phyloP scores from a whole-genome alignment of 2,797 vertebrate species.

The Pipistrellus nathusii region DNA sequence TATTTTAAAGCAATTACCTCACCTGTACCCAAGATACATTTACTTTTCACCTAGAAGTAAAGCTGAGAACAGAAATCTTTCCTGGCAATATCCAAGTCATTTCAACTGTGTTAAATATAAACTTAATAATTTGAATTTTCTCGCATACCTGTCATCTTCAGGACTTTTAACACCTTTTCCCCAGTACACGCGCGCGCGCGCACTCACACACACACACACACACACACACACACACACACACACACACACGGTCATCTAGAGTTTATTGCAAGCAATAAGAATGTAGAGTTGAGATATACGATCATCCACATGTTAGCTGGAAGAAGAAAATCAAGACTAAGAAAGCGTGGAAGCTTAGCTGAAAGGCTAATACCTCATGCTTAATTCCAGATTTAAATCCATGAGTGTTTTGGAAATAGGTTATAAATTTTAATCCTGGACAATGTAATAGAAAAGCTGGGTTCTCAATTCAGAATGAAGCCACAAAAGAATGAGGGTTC shows the following conservation, averaged over 20 bases:
- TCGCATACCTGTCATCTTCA: neutral
- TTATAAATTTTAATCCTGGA: conserved; percentile 29
- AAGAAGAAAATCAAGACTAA: conserved; percentile 52
- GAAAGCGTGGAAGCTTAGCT: neutral
- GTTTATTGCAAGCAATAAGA: conserved; percentile 4
- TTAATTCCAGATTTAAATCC: conserved; percentile 50
- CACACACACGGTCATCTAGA: neutral
- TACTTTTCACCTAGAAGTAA: conserved; percentile 47
- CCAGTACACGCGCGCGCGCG: no score
- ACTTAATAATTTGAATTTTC: conserved; percentile 46
- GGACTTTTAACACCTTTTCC: conserved; percentile 39
- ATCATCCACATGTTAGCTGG: neutral
- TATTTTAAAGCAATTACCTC: conserved; percentile 37
- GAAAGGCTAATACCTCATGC: neutral
- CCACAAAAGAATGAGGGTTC: neutral
- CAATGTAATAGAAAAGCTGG: neutral
- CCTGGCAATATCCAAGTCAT: conserved; percentile 52
- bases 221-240: no score
- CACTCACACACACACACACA: no score
- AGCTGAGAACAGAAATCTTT: conserved; percentile 46
- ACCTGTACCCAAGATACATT: neutral
- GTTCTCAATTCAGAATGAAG: conserved; percentile 25
- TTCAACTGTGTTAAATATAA: conserved; percentile 64
- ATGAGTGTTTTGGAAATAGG: neutral
- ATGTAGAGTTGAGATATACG: neutral